Conservation (phyloP, 1,140 invertebrate genomes). For the Lordiphosa collinella region DNA sequence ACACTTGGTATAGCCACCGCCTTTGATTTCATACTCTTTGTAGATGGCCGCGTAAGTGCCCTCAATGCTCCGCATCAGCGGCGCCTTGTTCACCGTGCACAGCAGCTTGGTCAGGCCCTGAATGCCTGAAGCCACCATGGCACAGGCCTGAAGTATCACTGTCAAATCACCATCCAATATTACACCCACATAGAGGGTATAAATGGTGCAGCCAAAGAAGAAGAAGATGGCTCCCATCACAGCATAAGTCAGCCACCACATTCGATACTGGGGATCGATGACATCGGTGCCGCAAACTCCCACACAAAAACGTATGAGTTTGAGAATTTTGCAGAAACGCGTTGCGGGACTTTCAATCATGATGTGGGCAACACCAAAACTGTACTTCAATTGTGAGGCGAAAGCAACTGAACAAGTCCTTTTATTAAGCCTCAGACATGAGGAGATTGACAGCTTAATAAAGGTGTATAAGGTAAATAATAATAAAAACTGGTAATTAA, state of each 20-base stretch:
- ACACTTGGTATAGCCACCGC: slow-evolving; percentile 31
- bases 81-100: neutral
- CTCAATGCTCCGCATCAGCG: slow-evolving; percentile 17
- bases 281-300: slow-evolving; percentile 43
- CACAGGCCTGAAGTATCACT: slow-evolving; percentile 38
- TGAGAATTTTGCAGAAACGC: slow-evolving; percentile 29
- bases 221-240: slow-evolving; percentile 16
- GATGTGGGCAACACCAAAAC: neutral
- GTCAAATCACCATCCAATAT: slow-evolving; percentile 37
- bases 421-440: slow-evolving; percentile 22
- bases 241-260: slow-evolving; percentile 45
- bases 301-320: slow-evolving; percentile 41
- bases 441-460: slow-evolving; percentile 43
- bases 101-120: slow-evolving; percentile 43
- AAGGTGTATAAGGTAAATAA: neutral
- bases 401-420: neutral
- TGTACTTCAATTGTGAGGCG: neutral
- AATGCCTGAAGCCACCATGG: slow-evolving; percentile 25
- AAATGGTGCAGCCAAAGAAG: slow-evolving; percentile 38
- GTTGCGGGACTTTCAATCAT: slow-evolving; percentile 21
- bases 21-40: slow-evolving; percentile 31
- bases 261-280: slow-evolving; percentile 35
- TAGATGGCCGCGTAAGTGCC: slow-evolving; percentile 40
- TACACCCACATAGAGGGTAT: slow-evolving; percentile 53
- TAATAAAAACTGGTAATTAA: too few relatives aligned